phyloP scores from a whole-genome alignment of 2,113 vertebrate genomes.

The Dipodomys merriami region DNA sequence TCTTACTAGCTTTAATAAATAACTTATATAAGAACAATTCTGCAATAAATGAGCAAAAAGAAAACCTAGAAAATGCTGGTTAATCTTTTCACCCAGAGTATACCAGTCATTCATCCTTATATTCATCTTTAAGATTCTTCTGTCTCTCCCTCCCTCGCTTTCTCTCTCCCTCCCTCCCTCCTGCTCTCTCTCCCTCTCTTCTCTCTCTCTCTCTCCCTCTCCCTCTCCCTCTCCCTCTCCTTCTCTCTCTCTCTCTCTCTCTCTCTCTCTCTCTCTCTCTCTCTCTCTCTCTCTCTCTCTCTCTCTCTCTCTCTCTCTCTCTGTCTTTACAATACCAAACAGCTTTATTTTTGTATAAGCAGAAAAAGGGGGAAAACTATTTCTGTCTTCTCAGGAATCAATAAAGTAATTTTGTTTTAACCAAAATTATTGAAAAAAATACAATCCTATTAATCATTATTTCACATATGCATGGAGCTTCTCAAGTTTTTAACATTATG shows the following conservation, averaged over 20 bases:
- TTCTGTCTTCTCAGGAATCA: neutral
- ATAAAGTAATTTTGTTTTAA: neutral
- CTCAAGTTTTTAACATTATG: neutral
- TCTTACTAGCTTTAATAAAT: neutral
- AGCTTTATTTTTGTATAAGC: neutral
- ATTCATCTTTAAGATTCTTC: neutral
- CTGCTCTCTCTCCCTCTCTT: too few species aligned
- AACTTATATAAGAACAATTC: neutral
- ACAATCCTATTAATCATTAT: neutral
- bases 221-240: too few species aligned
- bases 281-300: too few species aligned
- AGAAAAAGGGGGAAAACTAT: neutral
- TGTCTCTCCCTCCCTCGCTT: too few species aligned
- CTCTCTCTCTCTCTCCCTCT: too few species aligned
- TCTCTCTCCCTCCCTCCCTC: too few species aligned
- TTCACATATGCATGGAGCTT: neutral
- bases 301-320: too few species aligned
- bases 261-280: too few species aligned
- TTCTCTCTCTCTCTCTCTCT: too few species aligned
- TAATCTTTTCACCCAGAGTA: neutral
- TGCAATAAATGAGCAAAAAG: neutral
- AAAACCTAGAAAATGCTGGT: neutral
- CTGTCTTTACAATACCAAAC: too few species aligned
- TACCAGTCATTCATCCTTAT: neutral
- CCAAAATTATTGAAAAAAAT: neutral